Percentiles rank a stretch among this genome's conserved stretches.
Conservation (phyloP, 2,888 invertebrate species). For the Catocala fraxini region DNA sequence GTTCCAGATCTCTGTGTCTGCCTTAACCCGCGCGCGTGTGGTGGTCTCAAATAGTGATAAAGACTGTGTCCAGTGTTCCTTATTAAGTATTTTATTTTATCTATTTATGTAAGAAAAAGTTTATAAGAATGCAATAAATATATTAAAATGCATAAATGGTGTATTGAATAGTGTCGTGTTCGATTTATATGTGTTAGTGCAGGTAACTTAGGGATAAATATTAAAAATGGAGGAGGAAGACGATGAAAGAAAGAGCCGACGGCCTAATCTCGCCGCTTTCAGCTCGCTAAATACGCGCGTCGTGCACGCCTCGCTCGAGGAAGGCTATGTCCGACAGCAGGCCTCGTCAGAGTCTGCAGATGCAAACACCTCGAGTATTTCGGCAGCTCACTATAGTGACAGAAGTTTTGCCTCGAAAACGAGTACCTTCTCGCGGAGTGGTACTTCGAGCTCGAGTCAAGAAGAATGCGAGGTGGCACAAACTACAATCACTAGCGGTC, state of each 20-base stretch:
- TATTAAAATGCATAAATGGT: conserved; percentile 72
- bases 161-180: conserved; percentile 76
- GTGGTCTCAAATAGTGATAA: conserved; percentile 84
- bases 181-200: conserved; percentile 59
- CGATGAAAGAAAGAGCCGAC: conserved; percentile 73
- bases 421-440: conserved; percentile 85
- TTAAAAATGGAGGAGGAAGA: conserved; percentile 83
- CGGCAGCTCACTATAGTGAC: conserved; percentile 81
- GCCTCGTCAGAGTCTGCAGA: conserved; percentile 88
- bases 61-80: conserved; percentile 87
- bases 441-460: conserved; percentile 91
- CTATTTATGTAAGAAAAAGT: conserved; percentile 67
- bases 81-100: conserved; percentile 75
- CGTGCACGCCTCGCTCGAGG: conserved; percentile 78
- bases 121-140: conserved; percentile 76
- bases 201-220: conserved; percentile 54
- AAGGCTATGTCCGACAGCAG: conserved; percentile 72
- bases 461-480: conserved; percentile 89
- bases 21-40: conserved; percentile 71
- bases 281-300: conserved; percentile 74
- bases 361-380: conserved; percentile 83
- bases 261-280: conserved; percentile 75
- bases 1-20: conserved; percentile 82
- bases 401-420: conserved; percentile 85
- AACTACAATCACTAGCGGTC: conserved; percentile 79